Conservation (phyloP, 2,888 invertebrate species). For the Agonopterix alstromeriana region DNA sequence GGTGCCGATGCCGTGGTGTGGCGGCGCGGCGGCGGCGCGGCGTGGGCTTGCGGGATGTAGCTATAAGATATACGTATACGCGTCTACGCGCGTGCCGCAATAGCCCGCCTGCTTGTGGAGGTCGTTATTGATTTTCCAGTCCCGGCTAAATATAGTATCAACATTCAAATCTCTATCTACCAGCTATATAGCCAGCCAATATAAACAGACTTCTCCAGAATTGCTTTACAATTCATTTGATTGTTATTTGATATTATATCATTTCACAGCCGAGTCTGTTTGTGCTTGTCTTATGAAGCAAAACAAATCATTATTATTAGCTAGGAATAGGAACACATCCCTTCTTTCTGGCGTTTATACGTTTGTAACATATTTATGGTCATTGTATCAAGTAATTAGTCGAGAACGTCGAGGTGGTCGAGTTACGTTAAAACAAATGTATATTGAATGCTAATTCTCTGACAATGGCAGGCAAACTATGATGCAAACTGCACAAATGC, state of each 20-base stretch:
- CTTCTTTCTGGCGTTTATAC: no score
- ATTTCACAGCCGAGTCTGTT: no score
- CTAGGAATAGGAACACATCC: no score
- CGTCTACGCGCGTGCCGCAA: conserved; percentile 21
- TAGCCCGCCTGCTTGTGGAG: conserved; percentile 26
- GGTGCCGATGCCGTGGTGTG: not conserved
- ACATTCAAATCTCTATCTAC: not conserved
- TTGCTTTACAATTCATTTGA: no score
- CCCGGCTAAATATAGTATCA: conserved; percentile 29
- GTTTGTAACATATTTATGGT: no score
- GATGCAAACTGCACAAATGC: conserved; percentile 9
- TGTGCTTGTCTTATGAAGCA: no score
- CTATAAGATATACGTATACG: conserved; percentile 12
- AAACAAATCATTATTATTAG: no score
- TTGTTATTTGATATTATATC: no score
- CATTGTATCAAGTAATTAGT: no score
- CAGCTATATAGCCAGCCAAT: not conserved
- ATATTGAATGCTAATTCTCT: not conserved
- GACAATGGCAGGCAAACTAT: not conserved
- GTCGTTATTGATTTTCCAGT: conserved; percentile 37
- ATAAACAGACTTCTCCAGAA: no score
- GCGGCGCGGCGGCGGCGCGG: not conserved
- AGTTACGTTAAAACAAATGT: no score
- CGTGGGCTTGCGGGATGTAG: conserved; percentile 8
- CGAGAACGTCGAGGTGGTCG: no score